Evolutionary conservation across 2,888 invertebrate genomes (phyloP).

Genomic region (Spilosoma lubricipeda): DNA sequence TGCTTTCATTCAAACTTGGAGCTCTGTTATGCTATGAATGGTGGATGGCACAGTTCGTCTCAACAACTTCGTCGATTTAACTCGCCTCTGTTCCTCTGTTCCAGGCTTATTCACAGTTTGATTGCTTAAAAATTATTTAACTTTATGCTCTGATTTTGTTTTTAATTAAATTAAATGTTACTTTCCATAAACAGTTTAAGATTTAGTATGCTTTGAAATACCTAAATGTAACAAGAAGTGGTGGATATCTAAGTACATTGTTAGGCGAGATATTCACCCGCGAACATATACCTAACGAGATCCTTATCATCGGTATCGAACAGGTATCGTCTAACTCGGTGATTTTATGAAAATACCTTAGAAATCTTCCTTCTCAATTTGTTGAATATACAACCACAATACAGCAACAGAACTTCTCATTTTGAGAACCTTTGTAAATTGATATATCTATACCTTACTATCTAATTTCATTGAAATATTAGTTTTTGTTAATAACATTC

Average conservation of each 20-base stretch:
- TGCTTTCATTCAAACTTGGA: slow-evolving; percentile 77
- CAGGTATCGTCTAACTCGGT: no score
- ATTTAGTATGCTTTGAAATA: background rate
- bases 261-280: background rate
- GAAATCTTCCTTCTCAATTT: no score
- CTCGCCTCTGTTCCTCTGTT: slow-evolving; percentile 60
- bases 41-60: slow-evolving; percentile 69
- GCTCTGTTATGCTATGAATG: slow-evolving; percentile 68
- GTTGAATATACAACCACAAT: no score
- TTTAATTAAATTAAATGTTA: slow-evolving; percentile 23
- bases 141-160: slow-evolving; percentile 30
- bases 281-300: background rate
- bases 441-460: no score
- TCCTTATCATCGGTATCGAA: background rate
- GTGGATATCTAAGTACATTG: background rate
- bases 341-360: no score
- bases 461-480: no score
- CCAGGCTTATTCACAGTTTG: slow-evolving; percentile 51
- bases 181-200: slow-evolving; percentile 10
- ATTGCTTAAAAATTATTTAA: slow-evolving; percentile 42
- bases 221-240: background rate
- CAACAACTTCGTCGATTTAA: slow-evolving; percentile 76
- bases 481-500: no score
- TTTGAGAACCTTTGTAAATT: background rate
- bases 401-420: background rate